These are phyloP conservation scores for Ctenicera cuprea DNA, from an alignment of 2,888 invertebrate species.

Conservation along the genomic window DNA sequence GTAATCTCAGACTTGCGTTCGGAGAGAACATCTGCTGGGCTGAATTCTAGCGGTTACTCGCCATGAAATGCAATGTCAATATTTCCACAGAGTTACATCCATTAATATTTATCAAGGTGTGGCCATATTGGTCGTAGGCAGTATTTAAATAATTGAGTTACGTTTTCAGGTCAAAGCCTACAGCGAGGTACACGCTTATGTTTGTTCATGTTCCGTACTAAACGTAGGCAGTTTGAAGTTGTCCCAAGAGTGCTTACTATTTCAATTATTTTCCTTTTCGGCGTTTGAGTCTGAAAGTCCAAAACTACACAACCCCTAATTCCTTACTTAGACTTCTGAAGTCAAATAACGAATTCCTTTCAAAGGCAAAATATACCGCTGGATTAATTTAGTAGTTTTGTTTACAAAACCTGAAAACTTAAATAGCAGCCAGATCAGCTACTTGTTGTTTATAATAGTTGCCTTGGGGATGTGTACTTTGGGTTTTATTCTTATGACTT, in stretches of 20 bases:
- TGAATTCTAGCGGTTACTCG: neutral
- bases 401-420: no score
- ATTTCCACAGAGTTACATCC: slow-evolving; percentile 27
- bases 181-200: slow-evolving; percentile 12
- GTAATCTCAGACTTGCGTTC: slow-evolving; percentile 6
- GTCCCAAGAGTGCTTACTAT: slow-evolving; percentile 5
- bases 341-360: no score
- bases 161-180: slow-evolving; percentile 35
- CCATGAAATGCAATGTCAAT: slow-evolving; percentile 32
- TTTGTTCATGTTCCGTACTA: slow-evolving; percentile 15
- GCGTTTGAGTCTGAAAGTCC: neutral
- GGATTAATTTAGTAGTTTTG: no score
- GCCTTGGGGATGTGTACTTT: no score
- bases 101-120: slow-evolving; percentile 36
- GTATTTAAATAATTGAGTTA: slow-evolving; percentile 42
- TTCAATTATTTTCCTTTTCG: slow-evolving; percentile 1
- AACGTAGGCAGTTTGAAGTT: slow-evolving; percentile 3
- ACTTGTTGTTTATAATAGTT: no score
- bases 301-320: neutral
- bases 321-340: no score
- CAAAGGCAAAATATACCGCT: no score
- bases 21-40: slow-evolving; percentile 11
- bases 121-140: slow-evolving; percentile 27
- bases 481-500: no score
- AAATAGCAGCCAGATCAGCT: no score